Evolutionary conservation across 2,797 vertebrate species (phyloP).

Genomic region (Chiroxiphia lanceolata): DNA sequence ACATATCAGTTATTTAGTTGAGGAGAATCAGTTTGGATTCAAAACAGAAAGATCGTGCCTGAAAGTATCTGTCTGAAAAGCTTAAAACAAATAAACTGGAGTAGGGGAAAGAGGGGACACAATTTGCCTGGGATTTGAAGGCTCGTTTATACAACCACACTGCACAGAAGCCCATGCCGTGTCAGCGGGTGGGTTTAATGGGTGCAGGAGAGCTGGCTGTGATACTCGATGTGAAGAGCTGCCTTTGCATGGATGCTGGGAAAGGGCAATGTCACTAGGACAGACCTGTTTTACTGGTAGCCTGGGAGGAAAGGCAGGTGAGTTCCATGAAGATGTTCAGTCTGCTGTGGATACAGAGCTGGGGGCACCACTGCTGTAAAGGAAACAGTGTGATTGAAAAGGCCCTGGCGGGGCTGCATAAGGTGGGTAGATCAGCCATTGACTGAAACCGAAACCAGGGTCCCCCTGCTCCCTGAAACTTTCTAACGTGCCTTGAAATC

Average conservation of each 20-base stretch:
- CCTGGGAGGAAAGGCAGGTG: background rate
- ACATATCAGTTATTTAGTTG: background rate
- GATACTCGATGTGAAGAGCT: fast-evolving
- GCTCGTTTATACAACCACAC: fast-evolving
- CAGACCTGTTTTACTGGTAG: background rate
- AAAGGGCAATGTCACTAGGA: background rate
- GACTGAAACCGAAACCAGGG: background rate
- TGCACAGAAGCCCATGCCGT: background rate
- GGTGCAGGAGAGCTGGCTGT: background rate
- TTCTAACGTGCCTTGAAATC: background rate
- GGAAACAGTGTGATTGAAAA: background rate
- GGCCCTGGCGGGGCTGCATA: background rate
- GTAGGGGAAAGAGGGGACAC: background rate
- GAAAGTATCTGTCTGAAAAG: background rate
- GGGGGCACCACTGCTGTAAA: background rate
- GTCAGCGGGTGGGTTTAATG: background rate
- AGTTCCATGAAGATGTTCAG: background rate
- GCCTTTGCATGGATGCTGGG: background rate
- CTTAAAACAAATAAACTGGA: constrained; percentile 3
- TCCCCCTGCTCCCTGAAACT: background rate
- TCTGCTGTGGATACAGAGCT: background rate
- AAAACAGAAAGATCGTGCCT: background rate
- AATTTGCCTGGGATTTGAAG: background rate
- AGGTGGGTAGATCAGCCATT: background rate
- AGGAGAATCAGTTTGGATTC: background rate